phyloP scores from a whole-genome alignment of 2,113 vertebrate genomes.

The Daboia siamensis region DNA sequence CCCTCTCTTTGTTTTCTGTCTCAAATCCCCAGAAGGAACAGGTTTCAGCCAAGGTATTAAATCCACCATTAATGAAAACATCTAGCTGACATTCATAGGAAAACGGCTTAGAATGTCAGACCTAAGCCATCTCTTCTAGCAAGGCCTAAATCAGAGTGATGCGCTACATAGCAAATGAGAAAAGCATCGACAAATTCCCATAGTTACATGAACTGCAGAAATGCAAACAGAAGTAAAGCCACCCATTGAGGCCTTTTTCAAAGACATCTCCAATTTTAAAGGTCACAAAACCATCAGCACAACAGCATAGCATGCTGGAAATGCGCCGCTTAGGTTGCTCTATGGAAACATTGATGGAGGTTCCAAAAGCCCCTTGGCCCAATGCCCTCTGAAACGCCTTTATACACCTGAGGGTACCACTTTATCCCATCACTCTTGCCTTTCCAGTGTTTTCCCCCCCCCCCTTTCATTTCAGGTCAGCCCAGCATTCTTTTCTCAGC shows the following conservation, averaged over 20 bases:
- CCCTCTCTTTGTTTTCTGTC: background rate
- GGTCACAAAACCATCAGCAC: background rate
- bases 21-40: background rate
- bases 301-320: background rate
- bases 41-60: background rate
- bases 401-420: background rate
- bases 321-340: background rate
- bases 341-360: background rate
- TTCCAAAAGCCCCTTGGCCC: background rate
- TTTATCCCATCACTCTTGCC: background rate
- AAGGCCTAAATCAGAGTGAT: background rate
- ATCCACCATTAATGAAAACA: background rate
- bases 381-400: background rate
- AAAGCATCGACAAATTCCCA: background rate
- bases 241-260: background rate
- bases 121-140: background rate
- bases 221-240: background rate
- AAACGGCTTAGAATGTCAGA: background rate
- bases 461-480: background rate
- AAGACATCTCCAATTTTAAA: background rate
- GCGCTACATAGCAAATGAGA: background rate
- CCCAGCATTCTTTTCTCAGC: background rate
- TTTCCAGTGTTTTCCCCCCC: too few relatives aligned
- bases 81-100: background rate
- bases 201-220: background rate